Evolutionary conservation across 2,888 invertebrate genomes (phyloP), one percentile per base, ranked within the genome.

Genomic region (Polylopha cassiicola): DNA sequence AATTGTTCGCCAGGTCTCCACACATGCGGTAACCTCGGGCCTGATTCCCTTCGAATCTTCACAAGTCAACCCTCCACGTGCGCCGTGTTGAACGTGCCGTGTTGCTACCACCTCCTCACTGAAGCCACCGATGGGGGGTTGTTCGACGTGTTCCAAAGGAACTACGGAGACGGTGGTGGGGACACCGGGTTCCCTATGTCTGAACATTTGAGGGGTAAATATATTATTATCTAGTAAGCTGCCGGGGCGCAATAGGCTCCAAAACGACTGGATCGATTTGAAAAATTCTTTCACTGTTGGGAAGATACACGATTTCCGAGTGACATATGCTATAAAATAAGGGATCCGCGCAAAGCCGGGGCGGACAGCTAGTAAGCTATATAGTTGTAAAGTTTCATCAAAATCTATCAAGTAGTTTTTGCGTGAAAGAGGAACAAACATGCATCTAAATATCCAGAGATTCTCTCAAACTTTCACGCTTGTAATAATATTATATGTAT

Each of bases 21-120:
- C 65, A 95, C 97, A 0, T 97, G 97, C 69, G 97, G 97, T 0
- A 90, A 93, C 74, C 79, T 97, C 3, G 92, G 93, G 0, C 84
- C 94, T 1, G 89, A 90, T 6, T 90, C 91, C 22, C 75, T 96
- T 1, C 88, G 89, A 44, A 82, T 94, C 7, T 97, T 95, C 64
- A 63, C 80, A 2, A 55, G 72, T 0, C 88, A 88, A 42, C 39
- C 76, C 0, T 63, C 85, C 14, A 86, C 91, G 0, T 82, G 78
- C 41, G 87, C 89, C 0, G 65, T 96, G 1, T 91, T 94, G 57
- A 92, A 92, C 62, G 92, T 97, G 20, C 95, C 95, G 0, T 98
- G 97, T 66, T 97, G 97, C 65, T 97, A 96, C 76, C 95, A 97
- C 72, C 85, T 93, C 1, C 73, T 97, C 10, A 87, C 86, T 1